phyloP scores from a whole-genome alignment of 2,113 vertebrate genomes.

The Indicator maculatus region DNA sequence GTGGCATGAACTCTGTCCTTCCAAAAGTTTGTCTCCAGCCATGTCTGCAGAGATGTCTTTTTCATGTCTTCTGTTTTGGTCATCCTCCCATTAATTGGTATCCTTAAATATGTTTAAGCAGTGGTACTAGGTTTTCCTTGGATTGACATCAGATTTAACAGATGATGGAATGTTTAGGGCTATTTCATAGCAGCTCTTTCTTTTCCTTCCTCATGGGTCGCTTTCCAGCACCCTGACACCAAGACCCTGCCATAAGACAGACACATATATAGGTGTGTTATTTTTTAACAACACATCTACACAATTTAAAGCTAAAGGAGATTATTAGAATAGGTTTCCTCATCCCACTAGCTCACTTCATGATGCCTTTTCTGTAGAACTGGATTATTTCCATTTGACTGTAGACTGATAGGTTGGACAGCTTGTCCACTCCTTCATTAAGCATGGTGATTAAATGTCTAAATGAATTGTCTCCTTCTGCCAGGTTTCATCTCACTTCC shows the following conservation, averaged over 20 bases:
- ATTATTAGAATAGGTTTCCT: neutral
- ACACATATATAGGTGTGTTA: neutral
- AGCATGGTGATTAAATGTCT: neutral
- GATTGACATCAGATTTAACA: neutral
- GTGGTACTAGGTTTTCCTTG: neutral
- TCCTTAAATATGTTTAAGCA: neutral
- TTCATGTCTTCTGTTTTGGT: neutral
- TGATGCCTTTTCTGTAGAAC: neutral
- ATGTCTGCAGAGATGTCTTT: neutral
- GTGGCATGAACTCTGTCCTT: neutral
- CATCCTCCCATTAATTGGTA: neutral
- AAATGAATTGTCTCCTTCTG: neutral
- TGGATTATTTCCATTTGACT: neutral
- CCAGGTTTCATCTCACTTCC: neutral
- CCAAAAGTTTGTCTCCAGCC: neutral
- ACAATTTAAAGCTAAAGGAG: neutral
- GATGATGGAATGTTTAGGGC: neutral
- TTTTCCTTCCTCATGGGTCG: neutral
- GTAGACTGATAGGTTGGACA: neutral
- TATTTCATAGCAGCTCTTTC: neutral
- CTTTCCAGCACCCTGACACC: neutral
- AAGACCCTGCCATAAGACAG: neutral
- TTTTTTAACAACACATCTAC: neutral
- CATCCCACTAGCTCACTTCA: neutral
- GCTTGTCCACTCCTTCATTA: neutral